Evolutionary conservation across 2,888 invertebrate species (phyloP).

Genomic region (Pardosa pseudoannulata): DNA sequence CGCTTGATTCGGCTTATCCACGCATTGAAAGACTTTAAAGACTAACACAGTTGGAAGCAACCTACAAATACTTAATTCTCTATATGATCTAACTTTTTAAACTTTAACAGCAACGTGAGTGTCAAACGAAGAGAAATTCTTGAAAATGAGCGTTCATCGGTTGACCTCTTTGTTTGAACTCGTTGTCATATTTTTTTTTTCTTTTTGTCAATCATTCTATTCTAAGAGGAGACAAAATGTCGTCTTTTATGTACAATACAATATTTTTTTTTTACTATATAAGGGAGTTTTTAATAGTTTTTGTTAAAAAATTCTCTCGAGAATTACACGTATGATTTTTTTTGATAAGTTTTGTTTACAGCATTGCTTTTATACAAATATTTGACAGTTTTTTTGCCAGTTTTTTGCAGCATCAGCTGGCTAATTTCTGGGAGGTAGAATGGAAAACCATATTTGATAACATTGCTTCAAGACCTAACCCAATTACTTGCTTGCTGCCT

Average conservation of each 20-base stretch:
- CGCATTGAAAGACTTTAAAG: slow-evolving; percentile 61
- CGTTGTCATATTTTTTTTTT: slow-evolving; percentile 56
- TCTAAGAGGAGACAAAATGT: slow-evolving; percentile 44
- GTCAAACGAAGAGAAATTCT: slow-evolving; percentile 54
- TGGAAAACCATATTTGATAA: slow-evolving; percentile 34
- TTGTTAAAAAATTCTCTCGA: slow-evolving; percentile 46
- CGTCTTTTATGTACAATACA: slow-evolving; percentile 57
- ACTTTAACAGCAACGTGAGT: slow-evolving; percentile 70
- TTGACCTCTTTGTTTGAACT: slow-evolving; percentile 60
- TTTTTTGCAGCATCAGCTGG: slow-evolving; percentile 37
- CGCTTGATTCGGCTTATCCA: slow-evolving; percentile 44
- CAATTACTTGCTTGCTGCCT: slow-evolving; percentile 69
- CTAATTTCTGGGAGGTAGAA: slow-evolving; percentile 62
- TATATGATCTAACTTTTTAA: slow-evolving; percentile 61
- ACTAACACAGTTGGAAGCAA: slow-evolving; percentile 69
- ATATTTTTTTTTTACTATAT: slow-evolving; percentile 56
- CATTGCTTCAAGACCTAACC: slow-evolving; percentile 64
- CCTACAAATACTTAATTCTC: slow-evolving; percentile 65
- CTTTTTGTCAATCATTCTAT: slow-evolving; percentile 13
- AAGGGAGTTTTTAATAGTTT: slow-evolving; percentile 49
- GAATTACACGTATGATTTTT: slow-evolving; percentile 55
- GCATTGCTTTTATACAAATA: slow-evolving; percentile 16
- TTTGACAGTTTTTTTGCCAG: neutral
- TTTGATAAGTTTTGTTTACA: slow-evolving; percentile 50
- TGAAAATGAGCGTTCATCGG: slow-evolving; percentile 56